These are phyloP conservation scores for Pontoporia blainvillei DNA, from an alignment of 2,113 vertebrate species.

Conservation along the genomic window DNA sequence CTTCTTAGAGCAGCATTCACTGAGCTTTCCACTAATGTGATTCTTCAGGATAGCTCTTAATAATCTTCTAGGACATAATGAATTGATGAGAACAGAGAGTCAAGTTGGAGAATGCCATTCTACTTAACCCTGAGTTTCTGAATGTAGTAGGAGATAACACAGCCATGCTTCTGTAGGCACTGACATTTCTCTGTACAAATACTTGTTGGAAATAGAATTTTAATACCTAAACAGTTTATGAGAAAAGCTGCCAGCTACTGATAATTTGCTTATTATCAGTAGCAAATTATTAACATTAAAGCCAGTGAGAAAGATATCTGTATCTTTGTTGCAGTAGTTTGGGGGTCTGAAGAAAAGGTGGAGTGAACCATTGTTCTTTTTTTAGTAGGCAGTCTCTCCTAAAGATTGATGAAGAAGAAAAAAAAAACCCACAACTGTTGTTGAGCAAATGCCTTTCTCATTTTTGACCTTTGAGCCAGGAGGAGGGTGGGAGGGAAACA, in stretches of 20 bases:
- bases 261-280: not conserved
- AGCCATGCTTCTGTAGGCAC: not conserved
- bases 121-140: not conserved
- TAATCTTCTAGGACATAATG: not conserved
- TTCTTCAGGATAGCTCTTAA: not conserved
- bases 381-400: not conserved
- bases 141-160: not conserved
- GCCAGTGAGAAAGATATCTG: not conserved
- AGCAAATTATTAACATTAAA: conserved; percentile 21
- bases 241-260: not conserved
- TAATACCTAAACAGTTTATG: not conserved
- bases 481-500: not conserved
- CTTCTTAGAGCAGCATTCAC: not conserved
- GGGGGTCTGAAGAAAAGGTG: not conserved
- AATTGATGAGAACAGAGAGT: not conserved
- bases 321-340: not conserved
- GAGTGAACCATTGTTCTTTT: not conserved
- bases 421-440: not conserved
- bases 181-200: not conserved
- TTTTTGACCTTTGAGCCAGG: not conserved
- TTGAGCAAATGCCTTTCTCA: not conserved
- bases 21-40: not conserved
- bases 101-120: not conserved
- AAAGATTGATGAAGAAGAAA: not conserved
- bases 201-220: not conserved